Evolutionary conservation across 2,888 invertebrate species (phyloP).

Genomic region (Xanthostigma xanthostigma): DNA sequence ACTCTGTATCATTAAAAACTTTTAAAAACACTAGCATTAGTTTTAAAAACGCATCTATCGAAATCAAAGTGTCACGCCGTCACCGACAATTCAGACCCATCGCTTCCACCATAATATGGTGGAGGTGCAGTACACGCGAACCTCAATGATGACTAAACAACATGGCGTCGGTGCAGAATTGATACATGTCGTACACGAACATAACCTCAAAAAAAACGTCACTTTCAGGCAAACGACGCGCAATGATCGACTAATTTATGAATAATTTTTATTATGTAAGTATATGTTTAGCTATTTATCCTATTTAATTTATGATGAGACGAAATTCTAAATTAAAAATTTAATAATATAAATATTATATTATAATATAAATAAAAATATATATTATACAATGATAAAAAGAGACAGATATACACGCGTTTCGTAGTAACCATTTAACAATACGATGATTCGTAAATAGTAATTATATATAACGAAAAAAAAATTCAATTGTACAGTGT

Average conservation of each 20-base stretch:
- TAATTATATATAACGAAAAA: constrained; percentile 23
- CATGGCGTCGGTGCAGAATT: too few species aligned
- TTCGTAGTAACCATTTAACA: constrained; percentile 1
- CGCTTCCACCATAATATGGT: too few species aligned
- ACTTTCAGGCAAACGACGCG: too few species aligned
- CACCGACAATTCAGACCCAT: too few species aligned
- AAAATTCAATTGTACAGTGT: constrained; percentile 16
- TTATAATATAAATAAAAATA: neutral
- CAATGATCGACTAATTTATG: neutral
- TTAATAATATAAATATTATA: constrained; percentile 25
- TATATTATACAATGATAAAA: neutral
- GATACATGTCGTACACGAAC: too few species aligned
- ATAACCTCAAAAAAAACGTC: too few species aligned
- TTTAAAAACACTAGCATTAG: too few species aligned
- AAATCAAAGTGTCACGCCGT: too few species aligned
- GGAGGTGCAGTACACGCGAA: too few species aligned
- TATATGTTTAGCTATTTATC: neutral
- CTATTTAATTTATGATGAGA: constrained; percentile 21
- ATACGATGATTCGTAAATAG: constrained; percentile 17
- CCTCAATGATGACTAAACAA: too few species aligned
- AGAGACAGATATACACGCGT: constrained; percentile 2
- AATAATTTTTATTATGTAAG: neutral
- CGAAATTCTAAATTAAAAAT: constrained; percentile 30
- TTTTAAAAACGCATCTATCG: too few species aligned
- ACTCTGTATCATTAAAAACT: too few species aligned